Base-by-base conservation (phyloP, 2,113 vertebrate species). In the Syrmaticus mikado region DNA sequence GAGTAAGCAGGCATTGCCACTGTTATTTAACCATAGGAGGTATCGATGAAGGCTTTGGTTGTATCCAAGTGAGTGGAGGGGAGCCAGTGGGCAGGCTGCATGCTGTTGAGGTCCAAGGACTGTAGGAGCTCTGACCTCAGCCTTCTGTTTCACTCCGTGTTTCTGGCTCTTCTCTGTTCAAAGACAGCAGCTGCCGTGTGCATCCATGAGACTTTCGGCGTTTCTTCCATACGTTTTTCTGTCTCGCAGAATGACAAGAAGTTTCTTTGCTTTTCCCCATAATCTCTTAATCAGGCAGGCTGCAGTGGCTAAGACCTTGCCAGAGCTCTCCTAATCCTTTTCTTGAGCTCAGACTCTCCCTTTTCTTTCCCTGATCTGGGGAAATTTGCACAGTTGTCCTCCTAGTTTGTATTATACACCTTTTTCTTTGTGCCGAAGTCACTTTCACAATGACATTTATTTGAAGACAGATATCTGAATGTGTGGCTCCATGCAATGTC, bases 271-370 rank as follows among this genome's bases (percentile, higher is more conserved):
- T 90, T 4, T 77, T 82, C 53, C 55, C 24, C 6, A 1, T 53
- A 75, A 82, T 79, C 70, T 79, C 24, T 34, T 86, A 62, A 74
- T 84, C 73, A 93, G 57, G 27, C 62, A 75, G 34, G 75, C 68
- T 60, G 79, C 68, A 80, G 68, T 20, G 52, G 27, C 46, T 74
- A 57, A 82, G 34, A 71, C 55, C 34, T 80, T 78, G 15, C 48
- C 53, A 83, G 65, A 94, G 52, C 20, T 84, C 62, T 90, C 50
- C 38, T 81, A 79, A 90, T 79, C 70, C 48, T 90, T 58, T 55
- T 81, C 22, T 92, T 0, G 5, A 83, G 40, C 19, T 89, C 40
- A 73, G 15, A 43, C 28, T 14, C 15, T 86, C 12, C 36, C 83
- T 88, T 88, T 85, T 83, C 52, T 80, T 50, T 85, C 81, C 21